Evolutionary conservation across 1,140 invertebrate genomes (phyloP), one percentile per base, ranked within the genome.

Genomic region (Drosophila saltans): DNA sequence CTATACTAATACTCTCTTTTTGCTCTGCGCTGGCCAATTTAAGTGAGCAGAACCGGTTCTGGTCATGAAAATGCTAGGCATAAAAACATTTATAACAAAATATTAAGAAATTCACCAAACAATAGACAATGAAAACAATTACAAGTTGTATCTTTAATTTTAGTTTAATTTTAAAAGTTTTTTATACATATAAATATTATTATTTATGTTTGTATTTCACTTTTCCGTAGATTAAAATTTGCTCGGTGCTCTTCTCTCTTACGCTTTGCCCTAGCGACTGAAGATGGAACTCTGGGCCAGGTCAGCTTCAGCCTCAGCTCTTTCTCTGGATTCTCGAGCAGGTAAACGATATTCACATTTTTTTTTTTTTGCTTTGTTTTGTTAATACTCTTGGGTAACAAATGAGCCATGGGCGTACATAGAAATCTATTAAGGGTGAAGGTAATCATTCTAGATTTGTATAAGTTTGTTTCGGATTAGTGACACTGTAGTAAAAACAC

Each of bases 1-100:
- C 65, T 16, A 16, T 0, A 21, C 55, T n/a, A 45, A 28, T 33
- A 57, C 30, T 58, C 68, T 56, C 60, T 66, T 16, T 16, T 16
- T 39, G 43, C 9, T 48, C 45, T 64, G 64, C 66, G 66, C 65
- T 48, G 66, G 45, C 48, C 26, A 66, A 66, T 24, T 30, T 72
- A 72, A 69, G 71, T 78, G 66, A 66, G 60, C 33, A 67, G 78
- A 89, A 90, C 85, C 85, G 84, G 85, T 89, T 89, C 66, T 33
- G 40, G 57, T 21, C 7, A 52, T 72, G 72, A 68, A 77, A 85
- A 84, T 65, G 69, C 76, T 71, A 67, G 60, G 63, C 45, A 65
- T 76, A 66, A 52, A 82, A 85, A 86, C 80, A 57, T 57, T 30
- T 33, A 71, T 58, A 55, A 74, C 76, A 39, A 63, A 69, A 80